phyloP scores from a whole-genome alignment of 2,113 vertebrate genomes.

The Hippopotamus amphibius region DNA sequence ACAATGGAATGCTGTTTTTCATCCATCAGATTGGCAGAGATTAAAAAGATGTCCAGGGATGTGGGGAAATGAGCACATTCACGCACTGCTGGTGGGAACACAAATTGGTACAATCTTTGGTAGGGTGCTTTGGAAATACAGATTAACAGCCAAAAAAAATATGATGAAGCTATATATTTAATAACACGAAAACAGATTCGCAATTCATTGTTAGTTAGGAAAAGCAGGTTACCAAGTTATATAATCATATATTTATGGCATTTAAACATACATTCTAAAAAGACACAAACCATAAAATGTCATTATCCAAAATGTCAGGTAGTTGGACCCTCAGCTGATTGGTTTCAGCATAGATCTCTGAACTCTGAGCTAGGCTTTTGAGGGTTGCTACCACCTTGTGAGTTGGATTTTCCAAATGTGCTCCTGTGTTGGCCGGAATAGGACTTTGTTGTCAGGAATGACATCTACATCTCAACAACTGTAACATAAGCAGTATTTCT shows the following conservation, averaged over 20 bases:
- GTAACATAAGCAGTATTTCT: not conserved
- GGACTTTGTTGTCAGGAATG: not conserved
- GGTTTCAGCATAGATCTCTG: not conserved
- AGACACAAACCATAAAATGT: not conserved
- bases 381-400: not conserved
- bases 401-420: not conserved
- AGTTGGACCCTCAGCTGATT: not conserved
- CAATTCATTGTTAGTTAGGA: not conserved
- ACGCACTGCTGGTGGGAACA: not conserved
- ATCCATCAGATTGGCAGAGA: constrained; percentile 18
- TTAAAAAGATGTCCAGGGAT: not conserved
- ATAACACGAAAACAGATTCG: not conserved
- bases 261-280: constrained; percentile 12
- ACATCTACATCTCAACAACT: not conserved
- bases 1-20: not conserved
- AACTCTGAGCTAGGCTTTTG: not conserved
- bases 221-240: not conserved
- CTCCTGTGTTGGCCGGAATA: not conserved
- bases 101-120: not conserved
- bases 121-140: not conserved
- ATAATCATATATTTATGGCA: not conserved
- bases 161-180: not conserved
- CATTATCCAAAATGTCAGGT: not conserved
- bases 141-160: constrained; percentile 3
- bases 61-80: not conserved